Evolutionary conservation across 1,140 invertebrate genomes (phyloP), one percentile per base, ranked within the genome.

Genomic region (Eriocheir sinensis): DNA sequence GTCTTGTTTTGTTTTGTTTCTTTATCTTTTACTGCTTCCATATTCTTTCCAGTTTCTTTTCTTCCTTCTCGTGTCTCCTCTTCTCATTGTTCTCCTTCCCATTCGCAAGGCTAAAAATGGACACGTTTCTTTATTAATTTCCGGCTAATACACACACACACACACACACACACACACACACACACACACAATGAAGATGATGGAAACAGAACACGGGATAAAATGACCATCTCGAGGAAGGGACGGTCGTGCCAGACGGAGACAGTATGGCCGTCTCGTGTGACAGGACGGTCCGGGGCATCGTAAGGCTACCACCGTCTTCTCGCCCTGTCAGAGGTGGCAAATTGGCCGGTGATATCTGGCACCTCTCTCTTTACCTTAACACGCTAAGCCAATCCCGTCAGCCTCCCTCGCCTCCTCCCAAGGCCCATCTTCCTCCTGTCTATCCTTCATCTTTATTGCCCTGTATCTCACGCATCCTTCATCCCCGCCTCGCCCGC

Each of bases 361-460:
- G 85, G 41, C 38, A 44, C 85, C 85, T 30, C 27, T 88, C 85
- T 88, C 85, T 88, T 88, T 88, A 88, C 85, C 85, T 88, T 88
- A 44, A 88, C 38, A 88, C 85, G 60, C 85, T 41, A 44, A 38
- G 38, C 36, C 36, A 41, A 88, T 38, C 38, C 34, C 38, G 27
- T 88, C 34, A 38, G n/a, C 36, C 34, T 44, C 27, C 41, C 85
- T 21, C 85, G 8, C 38, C 85, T 41, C 85, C 38, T 8, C 79
- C 27, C 79, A 30, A 27, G n/a, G 27, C n/a, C 34, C 38, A 6
- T 88, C 38, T 40, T 27, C 38, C 85, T 41, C 36, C 85, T 44
- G 38, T 88, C 6, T 44, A 30, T 88, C 38, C 44, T 40, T 41
- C 38, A 88, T 41, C 38, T 41, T 88, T 88, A 88, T 88, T 44